phyloP scores from a whole-genome alignment of 2,888 invertebrate species.

The Schrankia costaestrigalis region DNA sequence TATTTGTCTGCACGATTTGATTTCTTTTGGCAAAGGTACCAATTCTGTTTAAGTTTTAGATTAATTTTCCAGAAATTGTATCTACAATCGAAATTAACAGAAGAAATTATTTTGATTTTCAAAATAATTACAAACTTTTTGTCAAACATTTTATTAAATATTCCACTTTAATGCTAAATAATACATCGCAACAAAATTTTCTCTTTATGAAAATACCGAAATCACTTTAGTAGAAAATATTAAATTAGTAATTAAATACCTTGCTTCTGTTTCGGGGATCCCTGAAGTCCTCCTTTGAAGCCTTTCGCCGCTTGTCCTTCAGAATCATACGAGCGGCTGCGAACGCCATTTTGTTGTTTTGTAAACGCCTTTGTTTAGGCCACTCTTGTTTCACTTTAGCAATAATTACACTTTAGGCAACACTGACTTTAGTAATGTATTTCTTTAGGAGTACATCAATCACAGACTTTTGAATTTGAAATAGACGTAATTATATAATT shows the following conservation, averaged over 20 bases:
- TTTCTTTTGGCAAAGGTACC: constrained; percentile 16
- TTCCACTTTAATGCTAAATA: no score
- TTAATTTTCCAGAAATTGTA: no score
- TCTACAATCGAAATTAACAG: no score
- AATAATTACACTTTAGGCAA: constrained; percentile 5
- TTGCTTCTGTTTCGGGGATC: constrained; percentile 88
- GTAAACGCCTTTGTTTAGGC: constrained; percentile 30
- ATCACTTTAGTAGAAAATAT: not conserved
- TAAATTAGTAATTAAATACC: constrained; percentile 73
- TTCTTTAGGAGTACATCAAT: constrained; percentile 36
- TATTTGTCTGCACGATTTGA: constrained; percentile 20
- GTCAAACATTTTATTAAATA: no score
- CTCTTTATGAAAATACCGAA: no score
- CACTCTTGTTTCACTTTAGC: constrained; percentile 27
- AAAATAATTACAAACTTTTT: no score
- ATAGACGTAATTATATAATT: constrained; percentile 60
- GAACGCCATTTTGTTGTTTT: constrained; percentile 85
- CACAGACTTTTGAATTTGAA: constrained; percentile 47
- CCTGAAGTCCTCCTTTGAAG: constrained; percentile 89
- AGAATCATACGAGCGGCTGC: constrained; percentile 92
- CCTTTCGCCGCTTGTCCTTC: constrained; percentile 90
- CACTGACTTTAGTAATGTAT: constrained; percentile 6
- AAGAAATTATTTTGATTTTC: no score
- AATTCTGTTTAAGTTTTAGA: no score
- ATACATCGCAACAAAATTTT: no score